Percentiles rank a stretch among this genome's conserved stretches.
Conservation (phyloP, 2,888 invertebrate genomes). For the Leptarthrus brevirostris region DNA sequence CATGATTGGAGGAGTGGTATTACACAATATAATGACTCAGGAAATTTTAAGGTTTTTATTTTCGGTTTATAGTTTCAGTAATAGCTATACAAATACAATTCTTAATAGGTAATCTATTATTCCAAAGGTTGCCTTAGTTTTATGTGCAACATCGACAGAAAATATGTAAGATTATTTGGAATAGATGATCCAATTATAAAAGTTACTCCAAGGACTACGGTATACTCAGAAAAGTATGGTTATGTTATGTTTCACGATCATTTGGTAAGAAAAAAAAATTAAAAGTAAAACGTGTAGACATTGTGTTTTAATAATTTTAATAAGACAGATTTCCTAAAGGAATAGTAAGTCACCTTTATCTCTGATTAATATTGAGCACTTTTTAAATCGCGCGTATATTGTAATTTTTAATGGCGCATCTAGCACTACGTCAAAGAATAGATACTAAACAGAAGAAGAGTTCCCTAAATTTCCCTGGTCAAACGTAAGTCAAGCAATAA, state of each 20-base stretch:
- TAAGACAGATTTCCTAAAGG: no score
- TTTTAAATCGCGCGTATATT: no score
- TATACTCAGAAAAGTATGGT: constrained; percentile 76
- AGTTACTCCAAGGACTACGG: constrained; percentile 70
- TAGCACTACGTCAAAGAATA: no score
- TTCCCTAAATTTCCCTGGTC: no score
- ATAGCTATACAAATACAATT: background rate
- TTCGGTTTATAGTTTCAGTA: no score
- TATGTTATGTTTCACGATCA: constrained; percentile 86
- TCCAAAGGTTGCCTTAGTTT: constrained; percentile 80
- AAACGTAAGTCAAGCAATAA: no score
- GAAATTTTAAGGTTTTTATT: constrained; percentile 82
- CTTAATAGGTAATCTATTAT: constrained; percentile 70
- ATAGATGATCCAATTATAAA: constrained; percentile 70
- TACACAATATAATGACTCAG: constrained; percentile 72
- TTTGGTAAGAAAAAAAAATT: constrained; percentile 73
- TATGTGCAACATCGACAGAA: constrained; percentile 83
- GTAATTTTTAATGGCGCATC: no score
- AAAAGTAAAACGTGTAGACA: no score
- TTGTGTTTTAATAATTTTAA: no score
- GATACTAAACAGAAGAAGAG: no score
- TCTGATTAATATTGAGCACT: no score
- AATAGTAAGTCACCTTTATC: no score
- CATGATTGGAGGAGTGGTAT: constrained; percentile 1
- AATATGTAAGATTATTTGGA: constrained; percentile 72